Evolutionary conservation across 1,140 invertebrate genomes (phyloP).

Genomic region (Wiebesia pumilae): DNA sequence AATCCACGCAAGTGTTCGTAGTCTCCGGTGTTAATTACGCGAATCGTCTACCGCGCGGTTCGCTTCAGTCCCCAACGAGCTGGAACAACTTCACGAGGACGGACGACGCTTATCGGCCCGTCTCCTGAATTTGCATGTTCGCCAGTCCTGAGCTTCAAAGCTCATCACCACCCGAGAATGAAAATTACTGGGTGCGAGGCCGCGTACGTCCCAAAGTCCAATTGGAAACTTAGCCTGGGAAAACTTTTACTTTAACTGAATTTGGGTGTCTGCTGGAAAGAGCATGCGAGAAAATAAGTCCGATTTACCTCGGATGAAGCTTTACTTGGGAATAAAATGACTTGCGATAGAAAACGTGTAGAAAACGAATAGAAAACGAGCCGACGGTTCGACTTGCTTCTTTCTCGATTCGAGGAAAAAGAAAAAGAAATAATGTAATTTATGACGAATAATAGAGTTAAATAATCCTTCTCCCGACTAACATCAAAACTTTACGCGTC

Average conservation of each 20-base stretch:
- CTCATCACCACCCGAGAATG: not conserved
- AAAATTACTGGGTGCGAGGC: not conserved
- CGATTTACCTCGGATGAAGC: not conserved
- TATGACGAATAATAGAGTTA: too few relatives aligned
- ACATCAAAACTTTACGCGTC: too few relatives aligned
- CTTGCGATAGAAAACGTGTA: not conserved
- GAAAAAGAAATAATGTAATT: too few relatives aligned
- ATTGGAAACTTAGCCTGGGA: too few relatives aligned
- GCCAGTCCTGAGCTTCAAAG: not conserved
- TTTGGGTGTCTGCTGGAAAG: too few relatives aligned
- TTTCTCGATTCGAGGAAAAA: too few relatives aligned
- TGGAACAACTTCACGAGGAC: slow-evolving; percentile 10
- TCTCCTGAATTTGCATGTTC: slow-evolving; percentile 11
- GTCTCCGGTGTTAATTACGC: slow-evolving; percentile 19
- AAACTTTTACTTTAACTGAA: too few relatives aligned
- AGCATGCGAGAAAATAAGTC: not conserved
- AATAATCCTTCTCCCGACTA: too few relatives aligned
- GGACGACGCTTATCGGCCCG: not conserved
- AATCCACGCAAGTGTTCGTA: not conserved
- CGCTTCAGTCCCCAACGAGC: too few relatives aligned
- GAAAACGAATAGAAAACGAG: too few relatives aligned
- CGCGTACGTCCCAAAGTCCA: too few relatives aligned
- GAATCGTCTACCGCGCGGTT: not conserved
- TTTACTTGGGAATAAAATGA: not conserved
- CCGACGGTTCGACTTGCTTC: too few relatives aligned